A percentile compares a stretch with the other conserved stretches of the same genome.
Evolutionary conservation across 1,140 invertebrate species (phyloP).

Genomic region (Drosophila truncata): DNA sequence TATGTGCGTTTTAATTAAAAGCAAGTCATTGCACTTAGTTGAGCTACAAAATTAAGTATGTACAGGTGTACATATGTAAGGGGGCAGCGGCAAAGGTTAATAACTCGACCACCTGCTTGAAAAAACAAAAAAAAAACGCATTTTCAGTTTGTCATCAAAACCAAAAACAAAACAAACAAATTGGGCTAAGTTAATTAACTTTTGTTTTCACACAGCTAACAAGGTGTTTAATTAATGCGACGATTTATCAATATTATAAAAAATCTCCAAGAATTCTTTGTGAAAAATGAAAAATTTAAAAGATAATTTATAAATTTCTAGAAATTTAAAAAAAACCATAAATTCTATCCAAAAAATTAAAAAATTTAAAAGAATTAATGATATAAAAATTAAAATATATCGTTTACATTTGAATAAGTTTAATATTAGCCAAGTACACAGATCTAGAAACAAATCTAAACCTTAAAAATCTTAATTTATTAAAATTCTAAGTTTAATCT

Average conservation of each 20-base stretch:
- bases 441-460: too few relatives aligned
- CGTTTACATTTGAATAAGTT: too few relatives aligned
- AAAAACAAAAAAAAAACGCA: conserved; percentile 5
- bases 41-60: not conserved
- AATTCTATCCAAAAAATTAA: too few relatives aligned
- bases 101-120: conserved; percentile 10
- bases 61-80: not conserved
- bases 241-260: not conserved
- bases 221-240: not conserved
- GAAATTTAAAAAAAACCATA: too few relatives aligned
- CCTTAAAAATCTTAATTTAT: too few relatives aligned
- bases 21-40: conserved; percentile 35
- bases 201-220: not conserved
- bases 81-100: not conserved
- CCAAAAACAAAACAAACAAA: conserved; percentile 34
- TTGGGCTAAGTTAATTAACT: not conserved
- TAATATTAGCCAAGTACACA: too few relatives aligned
- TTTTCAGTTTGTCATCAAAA: conserved; percentile 14
- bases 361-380: too few relatives aligned
- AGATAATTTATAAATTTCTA: too few relatives aligned
- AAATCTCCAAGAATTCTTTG: too few relatives aligned
- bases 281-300: too few relatives aligned
- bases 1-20: conserved; percentile 13
- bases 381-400: too few relatives aligned
- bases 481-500: too few relatives aligned